Evolutionary conservation across 1,140 invertebrate genomes (phyloP), one percentile per base, ranked within the genome.

Genomic region (Contarinia nasturtii): DNA sequence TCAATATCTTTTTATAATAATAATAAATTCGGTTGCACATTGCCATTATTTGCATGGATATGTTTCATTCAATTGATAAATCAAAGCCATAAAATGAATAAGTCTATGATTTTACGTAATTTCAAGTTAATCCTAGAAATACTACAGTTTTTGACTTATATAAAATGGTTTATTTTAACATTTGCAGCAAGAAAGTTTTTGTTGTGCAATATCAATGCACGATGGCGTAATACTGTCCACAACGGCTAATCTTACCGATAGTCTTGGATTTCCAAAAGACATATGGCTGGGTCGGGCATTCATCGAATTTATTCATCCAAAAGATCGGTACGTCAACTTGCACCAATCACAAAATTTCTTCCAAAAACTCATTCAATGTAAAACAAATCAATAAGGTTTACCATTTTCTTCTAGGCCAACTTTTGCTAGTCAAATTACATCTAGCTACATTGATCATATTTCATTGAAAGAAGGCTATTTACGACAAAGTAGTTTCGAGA

Each of bases 271-370:
- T 57, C 77, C 82, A 0, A 78, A 80, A 52, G 83, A 89, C 47
- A 83, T 84, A 71, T 85, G 83, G 79, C 65, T 84, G n/a, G 85
- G 84, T 5, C 67, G 81, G 41, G 84, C 81, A 2, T 86, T 92
- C 54, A 82, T 87, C 45, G 83, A 90, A 55, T 89, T 88, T 55
- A 69, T 91, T 1, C 82, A 88, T 64, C 75, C 79, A 0, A 82
- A 78, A 61, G 86, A 86, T 57, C 70, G 73, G 20, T 60, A 12
- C 2, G 11, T 21, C n/a, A n/a, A n/a, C n/a, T 20, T 44, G 14
- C 10, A 7, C 42, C 14, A 44, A 33, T 19, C 20, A 44, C 3
- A n/a, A 38, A 38, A n/a, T 14, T n/a, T n/a, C n/a, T n/a, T n/a
- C n/a, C n/a, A n/a, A n/a, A n/a, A n/a, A n/a, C n/a, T n/a, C n/a